Percentiles rank a stretch among this genome's conserved stretches.
Evolutionary conservation across 2,888 invertebrate species (phyloP).

Genomic region (Junonia oenone): DNA sequence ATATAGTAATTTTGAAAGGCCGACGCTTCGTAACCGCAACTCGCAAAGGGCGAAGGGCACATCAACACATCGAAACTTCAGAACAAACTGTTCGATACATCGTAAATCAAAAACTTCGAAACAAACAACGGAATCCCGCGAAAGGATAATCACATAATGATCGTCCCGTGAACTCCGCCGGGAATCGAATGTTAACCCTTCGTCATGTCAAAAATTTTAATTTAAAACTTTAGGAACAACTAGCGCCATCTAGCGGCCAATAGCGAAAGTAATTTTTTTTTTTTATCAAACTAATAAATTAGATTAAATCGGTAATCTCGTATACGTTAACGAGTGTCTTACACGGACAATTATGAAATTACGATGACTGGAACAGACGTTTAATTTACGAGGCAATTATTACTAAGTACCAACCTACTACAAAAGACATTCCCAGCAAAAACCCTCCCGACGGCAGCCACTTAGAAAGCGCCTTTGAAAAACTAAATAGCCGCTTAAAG

Average conservation of each 20-base stretch:
- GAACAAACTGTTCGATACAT: slow-evolving; percentile 51
- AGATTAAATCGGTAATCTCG: slow-evolving; percentile 1
- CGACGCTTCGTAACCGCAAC: background rate
- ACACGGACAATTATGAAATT: slow-evolving; percentile 56
- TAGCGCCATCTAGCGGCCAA: slow-evolving; percentile 46
- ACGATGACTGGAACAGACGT: slow-evolving; percentile 51
- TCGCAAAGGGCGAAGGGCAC: slow-evolving; percentile 14
- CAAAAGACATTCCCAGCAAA: slow-evolving; percentile 62
- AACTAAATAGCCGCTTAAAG: slow-evolving; percentile 71
- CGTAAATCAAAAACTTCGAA: slow-evolving; percentile 72
- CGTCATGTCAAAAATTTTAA: background rate
- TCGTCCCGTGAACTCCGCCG: slow-evolving; percentile 52
- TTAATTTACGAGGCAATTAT: slow-evolving; percentile 68
- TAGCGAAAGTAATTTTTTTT: too few relatives aligned
- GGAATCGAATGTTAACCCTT: slow-evolving; percentile 38
- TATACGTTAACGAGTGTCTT: slow-evolving; percentile 30
- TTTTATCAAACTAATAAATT: too few relatives aligned
- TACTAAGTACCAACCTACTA: slow-evolving; percentile 61
- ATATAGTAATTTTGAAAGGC: background rate
- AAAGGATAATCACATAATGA: slow-evolving; percentile 70
- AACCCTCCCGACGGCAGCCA: slow-evolving; percentile 53
- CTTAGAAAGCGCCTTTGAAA: slow-evolving; percentile 76
- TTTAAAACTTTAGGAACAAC: background rate
- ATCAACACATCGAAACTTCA: slow-evolving; percentile 40
- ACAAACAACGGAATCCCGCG: slow-evolving; percentile 55